Percentiles rank a stretch among this genome's conserved stretches.
Evolutionary conservation across 2,888 invertebrate species (phyloP).

Genomic region (Stenolophus ochropezus): DNA sequence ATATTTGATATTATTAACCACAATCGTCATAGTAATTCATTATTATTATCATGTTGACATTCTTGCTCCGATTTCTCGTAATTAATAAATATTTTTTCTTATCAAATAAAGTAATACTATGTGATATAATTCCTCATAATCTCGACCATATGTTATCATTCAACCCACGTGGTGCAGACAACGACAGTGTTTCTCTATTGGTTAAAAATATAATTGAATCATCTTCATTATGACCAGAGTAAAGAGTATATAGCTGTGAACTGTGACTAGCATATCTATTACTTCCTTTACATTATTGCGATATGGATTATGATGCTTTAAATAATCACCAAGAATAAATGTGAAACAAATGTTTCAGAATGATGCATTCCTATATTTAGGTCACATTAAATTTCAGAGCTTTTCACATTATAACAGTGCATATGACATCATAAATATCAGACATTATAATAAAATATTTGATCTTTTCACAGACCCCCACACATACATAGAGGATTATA

Average conservation of each 20-base stretch:
- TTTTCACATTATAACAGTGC: no score
- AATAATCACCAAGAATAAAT: background rate
- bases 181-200: background rate
- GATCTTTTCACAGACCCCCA: no score
- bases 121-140: background rate
- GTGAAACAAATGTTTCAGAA: background rate
- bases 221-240: slow-evolving; percentile 30
- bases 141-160: background rate
- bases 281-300: background rate
- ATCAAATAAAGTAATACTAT: slow-evolving; percentile 5
- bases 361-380: background rate
- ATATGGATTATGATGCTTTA: background rate
- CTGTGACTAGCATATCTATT: slow-evolving; percentile 25
- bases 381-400: no score
- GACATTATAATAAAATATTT: no score
- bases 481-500: no score
- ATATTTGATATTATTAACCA: no score
- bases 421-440: no score
- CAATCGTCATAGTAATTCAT: no score
- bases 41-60: no score
- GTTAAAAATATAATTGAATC: slow-evolving; percentile 43
- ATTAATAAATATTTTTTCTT: background rate
- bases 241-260: background rate
- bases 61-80: background rate
- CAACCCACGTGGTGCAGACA: background rate